Base-by-base conservation (phyloP, 2,797 vertebrate species). In the Thaleichthys pacificus region DNA sequence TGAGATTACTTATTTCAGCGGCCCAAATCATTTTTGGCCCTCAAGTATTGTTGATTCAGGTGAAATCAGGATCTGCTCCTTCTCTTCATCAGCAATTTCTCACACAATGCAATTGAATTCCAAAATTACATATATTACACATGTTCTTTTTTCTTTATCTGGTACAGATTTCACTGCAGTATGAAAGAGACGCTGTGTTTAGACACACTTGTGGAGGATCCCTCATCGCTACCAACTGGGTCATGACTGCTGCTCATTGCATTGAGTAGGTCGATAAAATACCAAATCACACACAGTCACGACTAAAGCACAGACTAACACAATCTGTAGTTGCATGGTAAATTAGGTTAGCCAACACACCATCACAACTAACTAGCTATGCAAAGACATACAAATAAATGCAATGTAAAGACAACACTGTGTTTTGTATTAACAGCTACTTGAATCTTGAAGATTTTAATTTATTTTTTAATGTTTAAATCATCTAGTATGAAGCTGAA, bases 221-320 rank as follows among this genome's bases (percentile, higher is more conserved):
- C 28, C 71, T 81, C 38, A 79, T 81, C 21, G 73, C 71, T 60
- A 76, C 80, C 32, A 81, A 74, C 75, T 81, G 80, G 80, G 77
- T 79, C 38, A 76, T 78, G 80, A 79, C 77, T 66, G 80, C 80
- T 74, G 80, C 73, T 32, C 80, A 78, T 66, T 81, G 80, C 61
- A 76, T 79, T 38, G 63, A 76, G 76, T 79, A 74, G 17, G 74
- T 35, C 47, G 26, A 56, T 56, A 56, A 56, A 56, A 56, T 56
- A n/a, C 17, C 51, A 56, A 17, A 56, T n/a, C 51, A 56, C 51
- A 56, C 51, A 56, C 51, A 5, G 51, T 51, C 49, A 58, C 21
- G 9, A 61, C 22, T 47, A 56, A 1, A 56, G 5, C 51, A 56
- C 17, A 51, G 15, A 51, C 12, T 51, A 51, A 51, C 47, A 51